A percentile compares a stretch with the other conserved stretches of the same genome.
Conservation (phyloP, 2,797 vertebrate species). For the Hyperoplus lanceolatus region DNA sequence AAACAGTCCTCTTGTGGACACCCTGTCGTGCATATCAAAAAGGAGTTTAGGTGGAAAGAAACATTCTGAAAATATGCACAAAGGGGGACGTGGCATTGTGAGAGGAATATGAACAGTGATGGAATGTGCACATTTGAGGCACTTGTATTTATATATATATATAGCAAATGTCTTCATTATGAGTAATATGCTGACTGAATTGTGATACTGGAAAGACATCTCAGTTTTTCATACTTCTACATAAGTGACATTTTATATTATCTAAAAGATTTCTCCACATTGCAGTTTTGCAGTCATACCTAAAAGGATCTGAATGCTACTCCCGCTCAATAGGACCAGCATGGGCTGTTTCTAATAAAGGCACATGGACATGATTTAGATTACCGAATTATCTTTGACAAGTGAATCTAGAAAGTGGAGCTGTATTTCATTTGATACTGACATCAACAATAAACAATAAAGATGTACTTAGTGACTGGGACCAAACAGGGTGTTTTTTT, state of each 20-base stretch:
- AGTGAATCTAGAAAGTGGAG: slow-evolving; percentile 1
- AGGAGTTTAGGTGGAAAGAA: slow-evolving; percentile 45
- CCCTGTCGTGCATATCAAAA: slow-evolving; percentile 54
- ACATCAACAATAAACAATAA: slow-evolving; percentile 10
- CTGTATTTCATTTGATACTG: slow-evolving; percentile 22
- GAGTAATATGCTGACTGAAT: slow-evolving; percentile 2
- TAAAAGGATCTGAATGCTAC: no score
- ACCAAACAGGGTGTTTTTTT: neutral
- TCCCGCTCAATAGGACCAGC: neutral
- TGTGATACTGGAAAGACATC: slow-evolving; percentile 6
- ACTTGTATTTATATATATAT: neutral
- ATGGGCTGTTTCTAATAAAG: slow-evolving; percentile 21
- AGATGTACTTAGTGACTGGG: slow-evolving; percentile 4
- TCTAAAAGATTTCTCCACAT: neutral
- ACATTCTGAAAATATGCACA: slow-evolving; percentile 13
- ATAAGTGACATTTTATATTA: slow-evolving; percentile 8
- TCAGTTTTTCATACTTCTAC: slow-evolving; percentile 1
- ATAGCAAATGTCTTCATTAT: neutral
- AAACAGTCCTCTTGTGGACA: slow-evolving; percentile 53
- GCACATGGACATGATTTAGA: slow-evolving; percentile 27
- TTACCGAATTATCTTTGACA: slow-evolving; percentile 24
- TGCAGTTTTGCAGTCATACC: neutral
- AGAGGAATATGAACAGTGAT: neutral
- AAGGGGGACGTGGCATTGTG: neutral
- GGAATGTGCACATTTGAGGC: slow-evolving; percentile 5